Evolutionary conservation across 1,140 invertebrate species (phyloP), one percentile per base, ranked within the genome.

Genomic region (Apocrypta bakeri): DNA sequence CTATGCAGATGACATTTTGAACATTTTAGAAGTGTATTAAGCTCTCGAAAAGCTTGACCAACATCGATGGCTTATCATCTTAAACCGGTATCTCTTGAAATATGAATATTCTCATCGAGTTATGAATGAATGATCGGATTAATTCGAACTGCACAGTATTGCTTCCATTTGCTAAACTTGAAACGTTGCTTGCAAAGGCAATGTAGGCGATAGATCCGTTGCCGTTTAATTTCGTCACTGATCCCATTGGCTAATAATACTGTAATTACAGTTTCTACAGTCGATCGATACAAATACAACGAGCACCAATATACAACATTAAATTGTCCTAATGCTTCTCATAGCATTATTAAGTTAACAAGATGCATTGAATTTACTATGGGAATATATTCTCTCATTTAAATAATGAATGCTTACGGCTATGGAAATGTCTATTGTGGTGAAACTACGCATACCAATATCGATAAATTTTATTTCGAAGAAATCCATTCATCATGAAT

Each of bases 211-310:
- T 76, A 9, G 42, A 48, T 3, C 68, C 21, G 11, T 29, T 37
- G 21, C 7, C 12, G 56, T 64, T 76, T 64, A 76, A 76, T 76
- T 76, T 76, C 31, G 9, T 1, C 17, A 6, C 56, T 12, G 42
- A 74, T 56, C 25, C 72, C 11, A 74, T 74, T 74, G 72, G 71
- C 25, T 7, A 76, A 29, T 76, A 76, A 1, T 17, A 21, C 27
- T 42, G n/a, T 68, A 42, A 78, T 68, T 66, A 9, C 27, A 42
- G 76, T 17, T 78, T 68, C 31, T 40, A 66, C 25, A 27, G 9
- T 8, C n/a, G 63, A 78, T 78, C 76, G 27, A 78, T 78, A 68
- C 76, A 64, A 76, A 76, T 64, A 64, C n/a, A 63, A 64, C 48
- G 56, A 76, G 56, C 29, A 37, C 56, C 17, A 76, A 64, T 76